Evolutionary conservation across 1,140 invertebrate genomes (phyloP).

Genomic region (Orchestia grillus): DNA sequence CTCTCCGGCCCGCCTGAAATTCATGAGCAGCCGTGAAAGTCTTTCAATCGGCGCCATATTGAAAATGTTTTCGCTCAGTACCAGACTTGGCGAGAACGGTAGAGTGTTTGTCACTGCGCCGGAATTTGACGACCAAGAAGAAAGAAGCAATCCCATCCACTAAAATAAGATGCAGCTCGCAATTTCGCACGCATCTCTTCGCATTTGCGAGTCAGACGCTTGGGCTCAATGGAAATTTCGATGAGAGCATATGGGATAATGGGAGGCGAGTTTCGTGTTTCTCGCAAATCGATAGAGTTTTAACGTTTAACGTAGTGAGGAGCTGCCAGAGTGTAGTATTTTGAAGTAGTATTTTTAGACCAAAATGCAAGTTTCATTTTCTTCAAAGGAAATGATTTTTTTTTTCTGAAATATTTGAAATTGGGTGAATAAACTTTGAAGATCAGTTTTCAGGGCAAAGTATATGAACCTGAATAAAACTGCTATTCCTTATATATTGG

Average conservation of each 20-base stretch:
- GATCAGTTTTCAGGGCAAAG: no score
- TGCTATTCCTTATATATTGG: no score
- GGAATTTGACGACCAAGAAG: not conserved
- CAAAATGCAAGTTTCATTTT: not conserved
- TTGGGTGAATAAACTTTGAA: not conserved
- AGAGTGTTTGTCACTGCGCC: not conserved
- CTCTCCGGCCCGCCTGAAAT: not conserved
- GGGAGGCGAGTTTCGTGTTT: not conserved
- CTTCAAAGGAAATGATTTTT: no score
- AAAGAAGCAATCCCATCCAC: not conserved
- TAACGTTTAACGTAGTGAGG: not conserved
- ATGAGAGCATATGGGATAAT: not conserved
- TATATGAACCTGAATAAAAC: no score
- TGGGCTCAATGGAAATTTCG: not conserved
- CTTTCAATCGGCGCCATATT: not conserved
- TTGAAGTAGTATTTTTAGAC: not conserved
- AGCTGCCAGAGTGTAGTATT: not conserved
- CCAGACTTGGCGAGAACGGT: not conserved
- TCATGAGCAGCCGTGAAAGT: slow-evolving; percentile 6
- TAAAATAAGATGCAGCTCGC: not conserved
- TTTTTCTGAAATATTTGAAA: not conserved
- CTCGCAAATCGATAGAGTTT: not conserved
- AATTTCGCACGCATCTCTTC: not conserved
- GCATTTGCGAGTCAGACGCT: not conserved
- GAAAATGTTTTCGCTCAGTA: slow-evolving; percentile 8